Evolutionary conservation across 2,113 vertebrate genomes (phyloP), one percentile per base, ranked within the genome.

Genomic region (Equus przewalskii): DNA sequence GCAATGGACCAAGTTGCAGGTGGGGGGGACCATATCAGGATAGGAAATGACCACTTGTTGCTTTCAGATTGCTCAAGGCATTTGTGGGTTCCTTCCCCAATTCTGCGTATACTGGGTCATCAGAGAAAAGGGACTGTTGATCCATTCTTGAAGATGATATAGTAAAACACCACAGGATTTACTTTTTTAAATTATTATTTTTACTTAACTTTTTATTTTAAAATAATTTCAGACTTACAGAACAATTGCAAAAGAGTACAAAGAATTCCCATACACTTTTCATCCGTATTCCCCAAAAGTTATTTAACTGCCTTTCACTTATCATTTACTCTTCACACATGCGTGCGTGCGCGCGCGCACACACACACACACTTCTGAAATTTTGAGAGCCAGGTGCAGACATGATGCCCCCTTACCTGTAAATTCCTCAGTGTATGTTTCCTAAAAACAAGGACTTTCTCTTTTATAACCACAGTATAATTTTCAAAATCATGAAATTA

Each of bases 401-500:
- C 26, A 33, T 33, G 4, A 46, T 16, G 41, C 4, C 14, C 7
- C 24, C 18, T 70, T 82, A n/a, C 49, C 11, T 60, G 18, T 60
- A 82, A 41, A 82, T 65, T 65, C 49, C 41, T 81, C 8, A 19
- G 11, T 81, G 36, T 44, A 26, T 12, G 28, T 41, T 49, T 67
- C 28, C 76, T 95, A 64, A 54, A 92, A 82, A 62, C 41, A 73
- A 83, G 44, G 49, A 7, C 22, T 49, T 58, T 80, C 30, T 79
- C 15, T 24, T 28, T 2, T 56, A 41, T n/a, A 84, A 49, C 24
- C 28, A 69, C 10, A 30, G 28, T 72, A 12, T n/a, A 54, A 69
- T 44, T 41, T 88, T 85, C 70, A 95, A 75, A 24, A 60, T 51
- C 84, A 41, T 58, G n/a, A 83, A 80, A 75, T 86, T 91, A 85